A percentile compares a stretch with the other conserved stretches of the same genome.
These are phyloP conservation scores for Lepisosteus osseus DNA, from an alignment of 2,113 vertebrate genomes.

Conservation along the genomic window DNA sequence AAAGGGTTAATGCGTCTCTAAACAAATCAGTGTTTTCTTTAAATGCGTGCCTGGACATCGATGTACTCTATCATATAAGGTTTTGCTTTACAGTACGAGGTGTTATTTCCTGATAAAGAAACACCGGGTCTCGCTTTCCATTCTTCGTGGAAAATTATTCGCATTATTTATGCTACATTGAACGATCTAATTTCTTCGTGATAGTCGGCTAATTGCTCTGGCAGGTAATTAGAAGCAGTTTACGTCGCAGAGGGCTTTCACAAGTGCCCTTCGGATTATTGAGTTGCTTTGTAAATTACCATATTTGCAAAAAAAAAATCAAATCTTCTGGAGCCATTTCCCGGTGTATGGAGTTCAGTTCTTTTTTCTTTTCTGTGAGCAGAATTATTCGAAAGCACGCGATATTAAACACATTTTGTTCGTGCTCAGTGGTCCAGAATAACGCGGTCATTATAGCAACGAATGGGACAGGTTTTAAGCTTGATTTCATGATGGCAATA, in stretches of 20 bases:
- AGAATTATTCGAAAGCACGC: conserved; percentile 87
- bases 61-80: conserved; percentile 65
- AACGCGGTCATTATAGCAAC: conserved; percentile 95
- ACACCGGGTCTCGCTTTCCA: conserved; percentile 80
- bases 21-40: conserved; percentile 63
- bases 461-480: conserved; percentile 94
- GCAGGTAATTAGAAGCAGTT: conserved; percentile 84
- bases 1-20: conserved; percentile 51
- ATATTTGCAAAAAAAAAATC: conserved; percentile 66
- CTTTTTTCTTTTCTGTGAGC: conserved; percentile 55
- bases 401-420: conserved; percentile 95
- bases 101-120: conserved; percentile 82
- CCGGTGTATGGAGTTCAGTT: conserved; percentile 58
- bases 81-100: conserved; percentile 61
- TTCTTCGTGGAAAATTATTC: conserved; percentile 81
- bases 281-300: conserved; percentile 81
- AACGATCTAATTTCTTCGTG: conserved; percentile 89
- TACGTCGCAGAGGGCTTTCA: conserved; percentile 71
- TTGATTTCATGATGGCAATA: conserved; percentile 91
- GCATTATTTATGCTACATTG: conserved; percentile 87
- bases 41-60: conserved; percentile 71
- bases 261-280: conserved; percentile 76
- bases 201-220: conserved; percentile 93
- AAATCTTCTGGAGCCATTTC: conserved; percentile 71
- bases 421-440: conserved; percentile 95